A percentile compares a stretch with the other conserved stretches of the same genome.
Conservation (phyloP, 2,888 invertebrate species). For the Iphiclides podalirius region DNA sequence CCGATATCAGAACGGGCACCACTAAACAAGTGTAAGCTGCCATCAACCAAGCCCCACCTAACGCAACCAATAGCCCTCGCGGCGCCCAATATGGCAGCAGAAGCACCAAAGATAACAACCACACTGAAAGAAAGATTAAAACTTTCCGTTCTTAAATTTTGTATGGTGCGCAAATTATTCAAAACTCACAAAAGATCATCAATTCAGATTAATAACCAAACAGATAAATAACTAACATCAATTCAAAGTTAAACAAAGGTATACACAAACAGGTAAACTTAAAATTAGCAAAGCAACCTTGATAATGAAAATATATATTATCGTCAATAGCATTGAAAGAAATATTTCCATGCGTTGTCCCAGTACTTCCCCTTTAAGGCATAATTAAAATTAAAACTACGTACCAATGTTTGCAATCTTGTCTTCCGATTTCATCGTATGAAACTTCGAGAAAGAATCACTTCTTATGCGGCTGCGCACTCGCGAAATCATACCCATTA, state of each 20-base stretch:
- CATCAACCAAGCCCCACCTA: constrained; percentile 81
- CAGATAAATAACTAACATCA: too few species aligned
- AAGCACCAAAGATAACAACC: constrained; percentile 83
- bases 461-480: constrained; percentile 84
- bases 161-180: too few species aligned
- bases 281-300: constrained; percentile 15
- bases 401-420: constrained; percentile 85
- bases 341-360: background rate
- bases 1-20: constrained; percentile 83
- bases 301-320: background rate
- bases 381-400: constrained; percentile 30
- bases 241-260: too few species aligned
- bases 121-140: constrained; percentile 73
- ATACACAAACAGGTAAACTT: background rate
- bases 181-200: too few species aligned
- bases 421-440: constrained; percentile 82
- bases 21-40: constrained; percentile 84
- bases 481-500: constrained; percentile 86
- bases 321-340: background rate
- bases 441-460: constrained; percentile 82
- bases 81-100: constrained; percentile 83
- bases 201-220: too few species aligned
- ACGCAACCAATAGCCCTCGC: constrained; percentile 81
- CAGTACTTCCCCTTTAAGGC: background rate
- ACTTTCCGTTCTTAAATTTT: too few species aligned